Evolutionary conservation across 2,888 invertebrate genomes (phyloP).

Genomic region (Aspidiotus destructor): DNA sequence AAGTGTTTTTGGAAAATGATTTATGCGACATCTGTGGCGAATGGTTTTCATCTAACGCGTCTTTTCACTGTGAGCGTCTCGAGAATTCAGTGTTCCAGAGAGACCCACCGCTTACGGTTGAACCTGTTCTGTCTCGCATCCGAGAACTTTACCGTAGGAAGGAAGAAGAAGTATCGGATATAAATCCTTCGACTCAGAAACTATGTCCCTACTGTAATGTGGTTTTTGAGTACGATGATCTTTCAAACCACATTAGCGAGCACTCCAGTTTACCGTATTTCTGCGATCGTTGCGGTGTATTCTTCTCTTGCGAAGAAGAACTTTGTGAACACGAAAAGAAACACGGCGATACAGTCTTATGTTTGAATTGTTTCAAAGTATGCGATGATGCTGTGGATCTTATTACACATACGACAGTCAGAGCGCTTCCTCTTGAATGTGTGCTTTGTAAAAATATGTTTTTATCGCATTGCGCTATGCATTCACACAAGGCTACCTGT

Average conservation of each 20-base stretch:
- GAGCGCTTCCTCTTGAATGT: background rate
- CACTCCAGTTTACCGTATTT: background rate
- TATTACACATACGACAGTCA: background rate
- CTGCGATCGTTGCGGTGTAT: background rate
- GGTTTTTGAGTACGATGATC: background rate
- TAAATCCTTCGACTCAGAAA: background rate
- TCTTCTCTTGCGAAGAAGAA: background rate
- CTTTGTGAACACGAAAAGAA: background rate
- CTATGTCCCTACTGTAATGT: background rate
- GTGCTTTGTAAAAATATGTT: background rate
- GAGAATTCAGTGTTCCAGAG: background rate
- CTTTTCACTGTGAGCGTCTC: background rate
- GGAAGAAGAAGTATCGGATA: background rate
- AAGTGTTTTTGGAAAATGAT: too few relatives aligned
- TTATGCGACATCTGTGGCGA: background rate
- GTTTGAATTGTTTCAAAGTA: background rate
- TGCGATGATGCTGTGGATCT: background rate
- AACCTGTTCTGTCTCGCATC: background rate
- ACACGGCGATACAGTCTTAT: background rate
- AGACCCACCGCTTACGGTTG: background rate
- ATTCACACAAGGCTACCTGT: background rate
- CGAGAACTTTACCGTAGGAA: background rate
- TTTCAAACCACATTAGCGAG: background rate
- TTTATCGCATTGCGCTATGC: background rate
- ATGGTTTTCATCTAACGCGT: background rate